These are phyloP conservation scores for Anas bernieri DNA, from an alignment of 2,797 vertebrate genomes.

Conservation along the genomic window DNA sequence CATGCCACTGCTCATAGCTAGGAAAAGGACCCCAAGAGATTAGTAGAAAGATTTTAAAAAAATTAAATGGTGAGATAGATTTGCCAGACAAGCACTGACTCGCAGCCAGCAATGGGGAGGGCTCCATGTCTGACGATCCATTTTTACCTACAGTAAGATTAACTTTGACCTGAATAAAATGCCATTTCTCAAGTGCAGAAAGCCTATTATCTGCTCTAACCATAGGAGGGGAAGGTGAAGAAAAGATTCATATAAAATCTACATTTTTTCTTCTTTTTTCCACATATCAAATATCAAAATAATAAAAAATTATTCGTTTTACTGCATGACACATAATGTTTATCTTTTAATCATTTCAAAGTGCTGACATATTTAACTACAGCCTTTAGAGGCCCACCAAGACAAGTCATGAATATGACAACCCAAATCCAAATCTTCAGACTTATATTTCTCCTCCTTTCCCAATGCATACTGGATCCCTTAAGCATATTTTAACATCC, in stretches of 20 bases:
- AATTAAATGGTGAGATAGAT: not conserved
- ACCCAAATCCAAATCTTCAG: not conserved
- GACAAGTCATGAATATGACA: not conserved
- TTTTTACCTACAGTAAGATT: slow-evolving; percentile 20
- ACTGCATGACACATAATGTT: not conserved
- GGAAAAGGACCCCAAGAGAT: slow-evolving; percentile 7
- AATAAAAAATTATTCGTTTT: not conserved
- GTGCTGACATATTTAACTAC: not conserved
- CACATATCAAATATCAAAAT: not conserved
- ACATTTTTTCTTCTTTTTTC: not conserved
- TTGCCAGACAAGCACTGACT: slow-evolving; percentile 15
- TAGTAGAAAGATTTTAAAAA: not conserved
- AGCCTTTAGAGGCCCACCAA: not conserved
- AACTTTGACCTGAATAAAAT: slow-evolving; percentile 30
- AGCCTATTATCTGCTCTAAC: slow-evolving; percentile 6
- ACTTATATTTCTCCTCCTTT: not conserved
- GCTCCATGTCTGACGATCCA: not conserved
- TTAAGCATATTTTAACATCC: not conserved
- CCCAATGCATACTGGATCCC: not conserved
- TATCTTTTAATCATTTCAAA: slow-evolving; percentile 19
- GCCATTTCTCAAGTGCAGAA: not conserved
- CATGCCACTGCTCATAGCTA: slow-evolving; percentile 22
- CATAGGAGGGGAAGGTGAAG: not conserved
- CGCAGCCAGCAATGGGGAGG: not conserved
- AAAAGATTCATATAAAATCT: not conserved